Evolutionary conservation across 2,888 invertebrate genomes (phyloP).

Genomic region (Coenonympha glycerion): DNA sequence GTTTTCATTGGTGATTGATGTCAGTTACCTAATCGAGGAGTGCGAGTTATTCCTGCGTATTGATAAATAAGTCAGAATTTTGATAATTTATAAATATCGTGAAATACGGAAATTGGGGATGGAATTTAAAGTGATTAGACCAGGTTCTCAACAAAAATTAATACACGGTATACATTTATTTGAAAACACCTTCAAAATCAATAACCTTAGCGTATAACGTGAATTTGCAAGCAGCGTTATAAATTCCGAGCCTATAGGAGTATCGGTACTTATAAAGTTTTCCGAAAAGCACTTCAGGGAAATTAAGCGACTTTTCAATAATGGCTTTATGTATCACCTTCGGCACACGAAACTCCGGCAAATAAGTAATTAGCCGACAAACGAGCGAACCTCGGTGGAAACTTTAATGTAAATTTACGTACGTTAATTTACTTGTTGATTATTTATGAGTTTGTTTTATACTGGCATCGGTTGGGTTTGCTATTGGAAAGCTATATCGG

Average conservation of each 20-base stretch:
- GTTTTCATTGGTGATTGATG: too few species aligned
- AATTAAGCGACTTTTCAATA: constrained; percentile 13
- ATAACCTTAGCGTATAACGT: not conserved
- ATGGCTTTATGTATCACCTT: constrained; percentile 14
- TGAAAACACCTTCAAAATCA: too few species aligned
- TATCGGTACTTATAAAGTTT: constrained; percentile 4
- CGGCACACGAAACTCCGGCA: constrained; percentile 12
- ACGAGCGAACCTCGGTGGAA: constrained; percentile 5
- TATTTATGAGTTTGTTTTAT: constrained; percentile 16
- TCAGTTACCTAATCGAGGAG: too few species aligned
- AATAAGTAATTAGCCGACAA: constrained; percentile 21
- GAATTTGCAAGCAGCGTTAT: not conserved
- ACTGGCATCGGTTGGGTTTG: not conserved
- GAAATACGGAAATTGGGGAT: too few species aligned
- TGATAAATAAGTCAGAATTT: too few species aligned
- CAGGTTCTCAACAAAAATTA: too few species aligned
- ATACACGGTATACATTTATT: too few species aligned
- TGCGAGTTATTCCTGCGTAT: too few species aligned
- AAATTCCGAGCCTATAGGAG: not conserved
- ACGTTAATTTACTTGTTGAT: constrained; percentile 19
- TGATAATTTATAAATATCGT: too few species aligned
- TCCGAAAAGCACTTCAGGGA: constrained; percentile 16
- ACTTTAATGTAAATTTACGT: constrained; percentile 22
- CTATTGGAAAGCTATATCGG: too few species aligned
- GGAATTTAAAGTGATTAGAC: too few species aligned